These are phyloP conservation scores for Falco concolor DNA, from an alignment of 2,797 vertebrate species.

Conservation along the genomic window DNA sequence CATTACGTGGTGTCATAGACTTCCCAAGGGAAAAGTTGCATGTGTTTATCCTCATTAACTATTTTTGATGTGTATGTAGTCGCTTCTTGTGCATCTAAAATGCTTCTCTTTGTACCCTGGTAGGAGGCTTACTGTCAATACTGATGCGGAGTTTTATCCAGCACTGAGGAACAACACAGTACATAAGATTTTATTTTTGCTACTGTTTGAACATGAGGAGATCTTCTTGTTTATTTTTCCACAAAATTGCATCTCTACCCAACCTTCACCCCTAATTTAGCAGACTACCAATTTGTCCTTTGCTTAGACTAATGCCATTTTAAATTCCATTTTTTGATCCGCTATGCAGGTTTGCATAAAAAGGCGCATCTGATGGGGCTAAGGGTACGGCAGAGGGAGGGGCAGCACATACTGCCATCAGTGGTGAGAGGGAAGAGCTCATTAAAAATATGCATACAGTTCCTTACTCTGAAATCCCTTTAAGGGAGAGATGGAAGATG, in stretches of 20 bases:
- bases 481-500: constrained; percentile 79
- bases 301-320: background rate
- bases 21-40: background rate
- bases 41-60: background rate
- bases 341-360: background rate
- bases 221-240: background rate
- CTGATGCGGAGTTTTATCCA: background rate
- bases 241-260: background rate
- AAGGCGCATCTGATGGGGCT: background rate
- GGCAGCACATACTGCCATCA: background rate
- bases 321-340: background rate
- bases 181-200: rapidly evolving
- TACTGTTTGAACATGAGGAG: background rate
- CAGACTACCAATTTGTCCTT: background rate
- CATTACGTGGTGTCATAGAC: background rate
- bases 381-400: background rate
- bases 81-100: background rate
- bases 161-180: background rate
- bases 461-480: background rate
- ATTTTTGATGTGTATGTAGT: background rate
- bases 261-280: background rate
- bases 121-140: background rate
- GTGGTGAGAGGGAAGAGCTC: background rate
- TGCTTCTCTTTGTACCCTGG: background rate
- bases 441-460: background rate